Evolutionary conservation across 2,113 vertebrate genomes (phyloP).

Genomic region (Rhagologus leucostigma): DNA sequence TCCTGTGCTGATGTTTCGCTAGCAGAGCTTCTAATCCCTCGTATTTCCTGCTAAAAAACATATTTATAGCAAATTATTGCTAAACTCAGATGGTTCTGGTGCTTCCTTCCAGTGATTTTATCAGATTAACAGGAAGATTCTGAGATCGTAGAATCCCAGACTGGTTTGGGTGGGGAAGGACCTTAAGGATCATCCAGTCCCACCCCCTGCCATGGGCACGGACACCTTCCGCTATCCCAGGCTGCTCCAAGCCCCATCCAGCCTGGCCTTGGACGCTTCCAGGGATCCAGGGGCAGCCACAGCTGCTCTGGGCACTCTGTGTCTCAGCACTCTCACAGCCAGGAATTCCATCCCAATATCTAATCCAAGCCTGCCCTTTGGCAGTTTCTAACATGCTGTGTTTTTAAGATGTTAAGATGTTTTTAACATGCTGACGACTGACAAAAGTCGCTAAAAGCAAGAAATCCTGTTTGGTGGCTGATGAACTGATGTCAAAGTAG

Average conservation of each 20-base stretch:
- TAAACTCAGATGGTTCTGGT: background rate
- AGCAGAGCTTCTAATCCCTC: too few species aligned
- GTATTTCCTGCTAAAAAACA: background rate
- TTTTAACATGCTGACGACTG: background rate
- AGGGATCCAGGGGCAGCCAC: background rate
- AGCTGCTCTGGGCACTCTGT: background rate
- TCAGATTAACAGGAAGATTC: background rate
- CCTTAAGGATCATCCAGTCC: accelerated
- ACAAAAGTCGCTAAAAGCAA: background rate
- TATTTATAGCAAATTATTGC: background rate
- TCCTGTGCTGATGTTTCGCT: background rate
- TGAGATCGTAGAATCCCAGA: background rate
- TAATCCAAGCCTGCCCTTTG: background rate
- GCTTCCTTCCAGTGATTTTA: background rate
- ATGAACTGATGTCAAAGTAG: background rate
- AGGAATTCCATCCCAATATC: background rate
- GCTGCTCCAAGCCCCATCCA: accelerated
- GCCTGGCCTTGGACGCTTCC: accelerated
- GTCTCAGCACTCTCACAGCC: background rate
- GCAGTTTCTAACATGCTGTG: background rate
- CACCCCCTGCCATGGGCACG: background rate
- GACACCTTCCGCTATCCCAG: background rate
- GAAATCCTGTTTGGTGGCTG: background rate
- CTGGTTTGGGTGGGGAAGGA: background rate
- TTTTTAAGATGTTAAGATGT: background rate